Percentiles rank a stretch among this genome's conserved stretches.
These are phyloP conservation scores for Elysia crispata DNA, from an alignment of 2,888 invertebrate species.

Conservation along the genomic window DNA sequence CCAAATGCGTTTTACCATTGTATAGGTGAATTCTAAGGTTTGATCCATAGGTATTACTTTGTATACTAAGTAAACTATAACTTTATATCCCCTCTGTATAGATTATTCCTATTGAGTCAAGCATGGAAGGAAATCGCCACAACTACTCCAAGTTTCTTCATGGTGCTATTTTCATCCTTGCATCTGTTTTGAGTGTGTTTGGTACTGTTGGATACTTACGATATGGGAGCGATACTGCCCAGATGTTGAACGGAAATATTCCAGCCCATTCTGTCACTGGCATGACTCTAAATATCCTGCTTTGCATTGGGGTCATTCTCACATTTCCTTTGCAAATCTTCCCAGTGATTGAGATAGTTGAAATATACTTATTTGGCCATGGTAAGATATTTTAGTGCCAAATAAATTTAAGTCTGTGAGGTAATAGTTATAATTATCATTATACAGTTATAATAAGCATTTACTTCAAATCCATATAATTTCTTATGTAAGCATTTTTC, in stretches of 20 bases:
- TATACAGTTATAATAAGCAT: no score
- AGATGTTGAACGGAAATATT: constrained; percentile 73
- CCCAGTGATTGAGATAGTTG: constrained; percentile 73
- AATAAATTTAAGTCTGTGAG: not conserved
- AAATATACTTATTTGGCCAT: constrained; percentile 65
- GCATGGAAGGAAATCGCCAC: constrained; percentile 75
- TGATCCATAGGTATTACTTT: no score
- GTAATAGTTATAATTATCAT: no score
- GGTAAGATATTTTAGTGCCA: constrained; percentile 53
- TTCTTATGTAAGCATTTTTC: no score
- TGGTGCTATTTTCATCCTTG: constrained; percentile 64
- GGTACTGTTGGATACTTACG: constrained; percentile 72
- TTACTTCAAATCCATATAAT: no score
- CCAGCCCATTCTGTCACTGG: constrained; percentile 57
- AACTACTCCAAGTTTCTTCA: constrained; percentile 71
- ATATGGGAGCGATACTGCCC: constrained; percentile 68
- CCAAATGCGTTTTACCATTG: no score
- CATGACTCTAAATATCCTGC: constrained; percentile 68
- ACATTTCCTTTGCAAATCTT: constrained; percentile 75
- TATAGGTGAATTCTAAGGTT: no score
- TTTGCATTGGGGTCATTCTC: constrained; percentile 71
- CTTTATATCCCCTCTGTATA: constrained; percentile 44
- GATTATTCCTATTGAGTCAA: constrained; percentile 76
- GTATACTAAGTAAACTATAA: no score
- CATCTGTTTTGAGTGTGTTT: constrained; percentile 65